Percentiles rank a stretch among this genome's conserved stretches.
Evolutionary conservation across 2,797 vertebrate genomes (phyloP).

Genomic region (Choloepus didactylus): DNA sequence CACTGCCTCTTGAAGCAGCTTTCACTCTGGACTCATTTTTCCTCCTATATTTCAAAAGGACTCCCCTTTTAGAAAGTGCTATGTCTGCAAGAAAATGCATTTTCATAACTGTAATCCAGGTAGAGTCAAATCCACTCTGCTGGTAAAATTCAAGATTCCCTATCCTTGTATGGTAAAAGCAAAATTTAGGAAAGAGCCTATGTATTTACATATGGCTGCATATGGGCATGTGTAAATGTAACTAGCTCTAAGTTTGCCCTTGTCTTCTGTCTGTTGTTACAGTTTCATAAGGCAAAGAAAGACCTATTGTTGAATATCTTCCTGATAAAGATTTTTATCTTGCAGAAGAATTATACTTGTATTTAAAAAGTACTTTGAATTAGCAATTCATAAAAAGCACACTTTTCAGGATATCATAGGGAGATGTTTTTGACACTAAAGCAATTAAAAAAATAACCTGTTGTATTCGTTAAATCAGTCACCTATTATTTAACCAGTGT

Average conservation of each 20-base stretch:
- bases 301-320: background rate
- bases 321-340: background rate
- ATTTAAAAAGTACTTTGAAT: background rate
- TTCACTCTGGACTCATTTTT: background rate
- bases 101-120: background rate
- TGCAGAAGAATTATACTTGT: background rate
- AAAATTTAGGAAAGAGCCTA: background rate
- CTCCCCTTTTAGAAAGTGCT: background rate
- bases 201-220: fast-evolving
- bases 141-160: background rate
- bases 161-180: background rate
- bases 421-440: slow-evolving; percentile 13
- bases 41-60: background rate
- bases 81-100: background rate
- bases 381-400: background rate
- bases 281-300: background rate
- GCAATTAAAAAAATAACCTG: background rate
- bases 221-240: fast-evolving
- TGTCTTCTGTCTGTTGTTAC: background rate
- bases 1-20: background rate
- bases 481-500: background rate
- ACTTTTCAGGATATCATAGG: background rate
- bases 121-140: background rate
- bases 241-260: too few relatives aligned
- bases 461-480: slow-evolving; percentile 50